Evolutionary conservation across 2,113 vertebrate species (phyloP), one percentile per base, ranked within the genome.

Genomic region (Siniperca chuatsi): DNA sequence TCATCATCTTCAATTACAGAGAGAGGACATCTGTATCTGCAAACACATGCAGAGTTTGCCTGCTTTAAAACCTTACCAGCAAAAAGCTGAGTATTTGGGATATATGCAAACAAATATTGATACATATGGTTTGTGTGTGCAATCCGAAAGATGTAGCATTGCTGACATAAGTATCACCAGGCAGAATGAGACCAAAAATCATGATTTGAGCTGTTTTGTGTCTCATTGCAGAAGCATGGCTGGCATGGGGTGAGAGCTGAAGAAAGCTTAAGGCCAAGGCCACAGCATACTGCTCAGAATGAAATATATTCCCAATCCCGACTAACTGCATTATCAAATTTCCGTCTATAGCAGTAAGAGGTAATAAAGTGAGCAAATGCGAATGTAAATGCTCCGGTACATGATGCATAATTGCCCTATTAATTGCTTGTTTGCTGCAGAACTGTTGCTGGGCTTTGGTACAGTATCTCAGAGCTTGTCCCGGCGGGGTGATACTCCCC

Each of bases 351-450:
- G 79, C 70, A 61, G 70, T 71, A 66, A 44, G 54, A 89, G 71
- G 88, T 82, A 80, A 89, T 91, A 78, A 90, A 85, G 64, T 11
- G 44, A 75, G 73, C 62, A 82, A 91, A 89, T 82, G 79, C 48
- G 66, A 84, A 83, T 55, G 87, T 81, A 87, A 90, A 81, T 78
- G 78, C 73, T 78, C 25, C 8, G 6, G 54, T 80, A 83, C 68
- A 85, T 70, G 83, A 84, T 62, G 73, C 67, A 85, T 85, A 88
- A 92, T 89, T 77, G 84, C 68, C 79, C 78, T 75, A 87, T 92
- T 93, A 90, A 91, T 92, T 92, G 84, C 76, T 89, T 90, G 90
- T 91, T 92, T 90, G 78, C 73, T 67, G 80, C 85, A 55, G 78
- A 81, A 69, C 60, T 64, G 70, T 81, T 76, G 62, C 72, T 25